phyloP scores from a whole-genome alignment of 2,797 vertebrate species.

The Dipus sagitta region DNA sequence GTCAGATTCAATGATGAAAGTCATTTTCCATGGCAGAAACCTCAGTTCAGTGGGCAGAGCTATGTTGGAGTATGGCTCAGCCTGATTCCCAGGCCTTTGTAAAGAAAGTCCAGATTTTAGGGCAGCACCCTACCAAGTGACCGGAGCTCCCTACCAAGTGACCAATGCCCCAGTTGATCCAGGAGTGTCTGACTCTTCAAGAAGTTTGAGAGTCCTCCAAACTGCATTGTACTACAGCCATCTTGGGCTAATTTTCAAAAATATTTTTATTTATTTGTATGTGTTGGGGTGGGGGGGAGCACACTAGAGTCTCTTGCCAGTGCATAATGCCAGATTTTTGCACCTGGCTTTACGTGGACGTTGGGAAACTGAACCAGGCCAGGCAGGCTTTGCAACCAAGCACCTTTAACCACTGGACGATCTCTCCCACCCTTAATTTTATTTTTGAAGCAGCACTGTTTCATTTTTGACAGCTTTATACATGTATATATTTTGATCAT shows the following conservation, averaged over 20 bases:
- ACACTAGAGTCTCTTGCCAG: too few relatives aligned
- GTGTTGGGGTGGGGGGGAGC: too few relatives aligned
- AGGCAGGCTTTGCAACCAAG: too few relatives aligned
- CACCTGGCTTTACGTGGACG: too few relatives aligned
- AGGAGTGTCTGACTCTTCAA: not conserved
- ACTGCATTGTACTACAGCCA: not conserved
- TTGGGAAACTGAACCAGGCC: too few relatives aligned
- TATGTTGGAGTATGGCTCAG: not conserved
- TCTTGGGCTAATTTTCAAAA: not conserved
- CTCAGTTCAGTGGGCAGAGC: not conserved
- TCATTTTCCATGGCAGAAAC: constrained; percentile 46
- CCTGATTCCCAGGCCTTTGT: not conserved
- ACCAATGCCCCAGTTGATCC: not conserved
- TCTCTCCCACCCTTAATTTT: too few relatives aligned
- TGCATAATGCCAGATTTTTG: too few relatives aligned
- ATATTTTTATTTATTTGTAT: too few relatives aligned
- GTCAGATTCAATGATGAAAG: constrained; percentile 21
- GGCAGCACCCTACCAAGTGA: not conserved
- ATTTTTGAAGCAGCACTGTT: too few relatives aligned
- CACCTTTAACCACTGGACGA: too few relatives aligned
- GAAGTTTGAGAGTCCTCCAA: not conserved
- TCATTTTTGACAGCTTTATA: too few relatives aligned
- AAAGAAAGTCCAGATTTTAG: not conserved
- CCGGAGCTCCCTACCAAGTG: not conserved
- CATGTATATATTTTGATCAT: too few relatives aligned